A percentile compares a stretch with the other conserved stretches of the same genome.
Evolutionary conservation across 2,797 vertebrate species (phyloP).

Genomic region (Ptychadena robeensis): DNA sequence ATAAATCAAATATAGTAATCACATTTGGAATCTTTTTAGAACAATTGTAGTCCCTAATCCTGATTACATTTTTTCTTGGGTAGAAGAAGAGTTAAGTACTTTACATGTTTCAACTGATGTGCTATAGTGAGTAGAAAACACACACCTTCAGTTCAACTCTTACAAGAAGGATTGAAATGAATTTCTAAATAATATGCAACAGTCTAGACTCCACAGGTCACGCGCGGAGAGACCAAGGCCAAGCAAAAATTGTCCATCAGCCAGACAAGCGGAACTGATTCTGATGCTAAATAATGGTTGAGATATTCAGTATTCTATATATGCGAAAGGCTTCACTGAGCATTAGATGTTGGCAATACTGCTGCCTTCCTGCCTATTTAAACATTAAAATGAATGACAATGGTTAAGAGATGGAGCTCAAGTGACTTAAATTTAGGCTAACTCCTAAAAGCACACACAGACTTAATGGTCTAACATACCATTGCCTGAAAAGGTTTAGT

Average conservation of each 20-base stretch:
- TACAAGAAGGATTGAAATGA: conserved; percentile 72
- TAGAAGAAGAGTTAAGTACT: conserved; percentile 41
- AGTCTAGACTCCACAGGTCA: conserved; percentile 98
- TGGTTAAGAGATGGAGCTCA: conserved; percentile 66
- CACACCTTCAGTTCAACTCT: conserved; percentile 69
- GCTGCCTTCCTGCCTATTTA: conserved; percentile 85
- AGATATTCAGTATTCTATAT: conserved; percentile 97
- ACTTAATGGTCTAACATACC: not conserved
- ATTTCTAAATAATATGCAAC: conserved; percentile 92
- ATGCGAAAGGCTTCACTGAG: conserved; percentile 97
- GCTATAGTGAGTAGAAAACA: conserved; percentile 65
- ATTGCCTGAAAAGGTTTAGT: not conserved
- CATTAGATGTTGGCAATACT: conserved; percentile 76
- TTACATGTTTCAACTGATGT: conserved; percentile 25
- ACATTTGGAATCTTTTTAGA: not conserved
- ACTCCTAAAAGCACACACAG: conserved; percentile 23
- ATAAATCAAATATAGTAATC: not conserved
- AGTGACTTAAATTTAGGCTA: conserved; percentile 67
- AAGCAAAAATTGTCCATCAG: conserved; percentile 99
- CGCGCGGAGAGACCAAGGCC: conserved; percentile 90
- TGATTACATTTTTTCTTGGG: not conserved
- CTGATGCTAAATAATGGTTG: conserved; percentile 98
- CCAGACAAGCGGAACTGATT: conserved; percentile 99
- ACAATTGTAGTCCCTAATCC: not conserved
- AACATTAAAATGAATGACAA: conserved; percentile 80